phyloP scores from a whole-genome alignment of 2,888 invertebrate genomes.

The Andrena chrysosceles region DNA sequence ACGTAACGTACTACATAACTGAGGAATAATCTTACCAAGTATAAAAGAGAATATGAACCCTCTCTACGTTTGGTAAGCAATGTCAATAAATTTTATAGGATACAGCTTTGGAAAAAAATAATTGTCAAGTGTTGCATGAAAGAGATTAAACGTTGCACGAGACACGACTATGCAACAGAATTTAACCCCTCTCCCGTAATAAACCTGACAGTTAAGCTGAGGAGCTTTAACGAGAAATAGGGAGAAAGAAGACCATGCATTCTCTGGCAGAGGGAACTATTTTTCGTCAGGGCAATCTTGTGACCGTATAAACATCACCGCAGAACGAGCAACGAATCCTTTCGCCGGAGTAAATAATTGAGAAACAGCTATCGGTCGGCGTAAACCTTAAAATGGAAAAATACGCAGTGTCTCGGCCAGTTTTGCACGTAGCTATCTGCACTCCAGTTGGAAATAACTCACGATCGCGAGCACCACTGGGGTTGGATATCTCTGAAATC shows the following conservation, averaged over 20 bases:
- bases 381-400: conserved; percentile 76
- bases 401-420: conserved; percentile 73
- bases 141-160: not conserved
- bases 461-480: conserved; percentile 56
- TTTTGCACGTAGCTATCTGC: conserved; percentile 67
- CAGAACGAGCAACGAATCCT: conserved; percentile 5
- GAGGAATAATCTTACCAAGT: not conserved
- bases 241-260: not conserved
- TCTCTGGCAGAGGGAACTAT: not conserved
- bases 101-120: no score
- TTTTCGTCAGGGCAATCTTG: not conserved
- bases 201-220: not conserved
- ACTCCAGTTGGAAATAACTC: conserved; percentile 65
- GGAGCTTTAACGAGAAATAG: not conserved
- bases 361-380: conserved; percentile 75
- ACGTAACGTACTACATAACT: not conserved
- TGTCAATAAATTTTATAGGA: no score
- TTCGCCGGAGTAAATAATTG: conserved; percentile 71
- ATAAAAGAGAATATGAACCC: not conserved
- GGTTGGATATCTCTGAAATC: conserved; percentile 54
- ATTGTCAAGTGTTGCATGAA: not conserved
- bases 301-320: conserved; percentile 23
- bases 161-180: no score
- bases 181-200: not conserved
- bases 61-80: no score